Evolutionary conservation across 1,140 invertebrate genomes (phyloP).

Genomic region (Zaprionus ornatus): DNA sequence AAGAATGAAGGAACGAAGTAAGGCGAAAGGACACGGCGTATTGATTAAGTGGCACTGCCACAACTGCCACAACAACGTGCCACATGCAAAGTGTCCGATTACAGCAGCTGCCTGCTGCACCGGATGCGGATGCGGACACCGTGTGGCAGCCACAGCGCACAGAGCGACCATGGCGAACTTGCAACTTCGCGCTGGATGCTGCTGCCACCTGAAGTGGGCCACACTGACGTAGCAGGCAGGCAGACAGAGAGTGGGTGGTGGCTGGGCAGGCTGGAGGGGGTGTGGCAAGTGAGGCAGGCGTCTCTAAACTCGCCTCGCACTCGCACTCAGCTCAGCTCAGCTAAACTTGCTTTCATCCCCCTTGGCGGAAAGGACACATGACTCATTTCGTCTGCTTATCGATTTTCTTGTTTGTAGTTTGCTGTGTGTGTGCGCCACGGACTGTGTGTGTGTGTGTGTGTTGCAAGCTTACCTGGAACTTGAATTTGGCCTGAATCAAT

Average conservation of each 20-base stretch:
- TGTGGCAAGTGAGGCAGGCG: conserved; percentile 2
- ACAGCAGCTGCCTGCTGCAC: conserved; percentile 63
- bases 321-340: conserved; percentile 19
- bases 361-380: conserved; percentile 40
- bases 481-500: conserved; percentile 83
- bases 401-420: conserved; percentile 52
- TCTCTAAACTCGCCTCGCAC: conserved; percentile 42
- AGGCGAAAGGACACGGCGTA: conserved; percentile 23
- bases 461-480: conserved; percentile 76
- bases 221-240: not conserved
- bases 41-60: conserved; percentile 46
- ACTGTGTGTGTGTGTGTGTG: not conserved
- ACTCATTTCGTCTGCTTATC: conserved; percentile 51
- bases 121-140: conserved; percentile 50
- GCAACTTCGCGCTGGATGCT: not conserved
- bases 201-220: not conserved
- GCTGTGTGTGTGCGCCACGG: not conserved
- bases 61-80: conserved; percentile 29
- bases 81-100: conserved; percentile 76
- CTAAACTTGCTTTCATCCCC: conserved; percentile 10
- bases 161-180: not conserved
- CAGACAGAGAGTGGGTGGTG: not conserved
- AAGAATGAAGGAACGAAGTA: not conserved
- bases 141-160: conserved; percentile 8
- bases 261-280: not conserved